These are phyloP conservation scores for Gymnodraco acuticeps DNA, from an alignment of 2,797 vertebrate genomes.

Conservation along the genomic window DNA sequence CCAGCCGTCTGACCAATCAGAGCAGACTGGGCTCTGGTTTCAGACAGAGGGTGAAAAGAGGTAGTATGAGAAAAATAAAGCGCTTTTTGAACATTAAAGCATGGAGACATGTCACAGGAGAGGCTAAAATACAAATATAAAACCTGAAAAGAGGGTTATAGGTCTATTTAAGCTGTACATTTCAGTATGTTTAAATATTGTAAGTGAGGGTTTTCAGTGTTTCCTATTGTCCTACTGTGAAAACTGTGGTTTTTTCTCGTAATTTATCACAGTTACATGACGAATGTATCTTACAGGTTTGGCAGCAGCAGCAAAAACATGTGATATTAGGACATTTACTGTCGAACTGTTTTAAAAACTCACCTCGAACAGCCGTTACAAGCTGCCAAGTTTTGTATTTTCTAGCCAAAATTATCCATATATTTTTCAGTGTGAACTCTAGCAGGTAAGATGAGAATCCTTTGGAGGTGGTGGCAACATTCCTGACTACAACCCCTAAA, in stretches of 20 bases:
- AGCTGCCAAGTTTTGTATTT: background rate
- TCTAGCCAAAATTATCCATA: background rate
- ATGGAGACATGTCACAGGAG: too few species aligned
- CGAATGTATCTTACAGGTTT: background rate
- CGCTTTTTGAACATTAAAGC: too few species aligned
- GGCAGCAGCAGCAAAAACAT: background rate
- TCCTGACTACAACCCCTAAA: conserved; percentile 55
- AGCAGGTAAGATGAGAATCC: conserved; percentile 57
- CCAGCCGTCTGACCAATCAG: too few species aligned
- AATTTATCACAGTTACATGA: background rate
- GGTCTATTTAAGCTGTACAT: background rate
- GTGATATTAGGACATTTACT: too few species aligned
- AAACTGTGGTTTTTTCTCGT: background rate
- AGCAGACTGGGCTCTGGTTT: too few species aligned
- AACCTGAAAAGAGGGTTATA: too few species aligned
- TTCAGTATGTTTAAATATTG: too few species aligned
- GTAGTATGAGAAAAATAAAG: too few species aligned
- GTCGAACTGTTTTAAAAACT: conserved; percentile 4
- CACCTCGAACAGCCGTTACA: background rate
- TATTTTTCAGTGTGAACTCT: conserved; percentile 13
- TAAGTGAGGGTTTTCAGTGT: background rate
- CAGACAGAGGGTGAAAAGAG: too few species aligned
- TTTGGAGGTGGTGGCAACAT: conserved; percentile 49
- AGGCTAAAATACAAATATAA: too few species aligned
- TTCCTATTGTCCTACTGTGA: background rate